Evolutionary conservation across 2,797 vertebrate genomes (phyloP).

Genomic region (Chaetodon trifasciatus): DNA sequence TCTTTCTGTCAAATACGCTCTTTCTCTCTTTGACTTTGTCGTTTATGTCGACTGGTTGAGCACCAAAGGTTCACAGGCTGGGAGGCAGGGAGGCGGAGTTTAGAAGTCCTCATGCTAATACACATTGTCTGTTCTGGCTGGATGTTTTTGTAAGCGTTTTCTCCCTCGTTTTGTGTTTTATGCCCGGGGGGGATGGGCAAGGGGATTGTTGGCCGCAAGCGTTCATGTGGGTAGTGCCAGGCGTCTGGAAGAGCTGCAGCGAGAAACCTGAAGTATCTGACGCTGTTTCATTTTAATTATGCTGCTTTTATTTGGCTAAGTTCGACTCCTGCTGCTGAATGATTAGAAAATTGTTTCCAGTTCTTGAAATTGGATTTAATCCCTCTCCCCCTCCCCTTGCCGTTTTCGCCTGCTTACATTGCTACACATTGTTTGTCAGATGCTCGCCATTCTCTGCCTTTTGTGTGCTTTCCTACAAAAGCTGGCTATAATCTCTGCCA

Average conservation of each 20-base stretch:
- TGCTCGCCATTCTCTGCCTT: slow-evolving; percentile 46
- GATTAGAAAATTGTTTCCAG: slow-evolving; percentile 94
- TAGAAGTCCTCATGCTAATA: slow-evolving; percentile 52
- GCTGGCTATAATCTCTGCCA: slow-evolving; percentile 6
- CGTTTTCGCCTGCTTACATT: slow-evolving; percentile 59
- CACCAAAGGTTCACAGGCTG: slow-evolving; percentile 33
- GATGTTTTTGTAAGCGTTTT: slow-evolving; percentile 53
- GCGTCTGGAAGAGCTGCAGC: slow-evolving; percentile 58
- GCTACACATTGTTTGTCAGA: slow-evolving; percentile 57
- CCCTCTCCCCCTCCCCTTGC: slow-evolving; percentile 67
- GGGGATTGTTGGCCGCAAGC: slow-evolving; percentile 49
- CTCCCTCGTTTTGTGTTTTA: slow-evolving; percentile 54
- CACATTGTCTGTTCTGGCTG: slow-evolving; percentile 57
- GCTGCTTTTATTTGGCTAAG: slow-evolving; percentile 88
- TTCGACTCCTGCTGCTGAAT: slow-evolving; percentile 88
- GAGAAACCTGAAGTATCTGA: slow-evolving; percentile 65
- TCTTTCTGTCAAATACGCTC: slow-evolving; percentile 14
- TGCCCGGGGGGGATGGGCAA: slow-evolving; percentile 57
- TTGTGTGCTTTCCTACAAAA: slow-evolving; percentile 53
- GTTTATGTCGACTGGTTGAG: slow-evolving; percentile 35
- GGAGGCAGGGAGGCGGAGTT: slow-evolving; percentile 37
- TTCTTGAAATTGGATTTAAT: slow-evolving; percentile 87
- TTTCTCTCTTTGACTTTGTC: slow-evolving; percentile 39
- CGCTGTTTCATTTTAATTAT: slow-evolving; percentile 86
- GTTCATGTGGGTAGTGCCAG: slow-evolving; percentile 50